phyloP scores from a whole-genome alignment of 2,113 vertebrate genomes.

The Illadopsis cleaveri region DNA sequence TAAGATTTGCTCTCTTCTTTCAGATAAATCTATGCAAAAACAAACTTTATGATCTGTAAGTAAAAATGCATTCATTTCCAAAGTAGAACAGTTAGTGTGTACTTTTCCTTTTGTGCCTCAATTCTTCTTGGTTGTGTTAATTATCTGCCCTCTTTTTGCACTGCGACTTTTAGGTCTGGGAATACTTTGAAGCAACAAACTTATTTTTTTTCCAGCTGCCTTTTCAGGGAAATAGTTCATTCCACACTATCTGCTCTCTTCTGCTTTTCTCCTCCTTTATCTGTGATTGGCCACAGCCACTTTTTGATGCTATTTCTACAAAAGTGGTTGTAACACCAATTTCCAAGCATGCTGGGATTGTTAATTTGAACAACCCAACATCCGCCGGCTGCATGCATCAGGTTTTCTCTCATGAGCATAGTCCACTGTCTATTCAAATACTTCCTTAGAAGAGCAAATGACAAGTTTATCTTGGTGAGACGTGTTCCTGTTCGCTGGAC shows the following conservation, averaged over 20 bases:
- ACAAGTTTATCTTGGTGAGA: conserved; percentile 9
- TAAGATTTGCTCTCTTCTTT: conserved; percentile 87
- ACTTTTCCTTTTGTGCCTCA: conserved; percentile 85
- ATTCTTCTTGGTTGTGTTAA: conserved; percentile 85
- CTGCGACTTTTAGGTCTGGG: conserved; percentile 85
- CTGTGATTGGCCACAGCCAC: conserved; percentile 86
- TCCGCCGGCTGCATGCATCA: conserved; percentile 84
- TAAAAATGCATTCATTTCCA: conserved; percentile 99
- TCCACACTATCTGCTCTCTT: conserved; percentile 84
- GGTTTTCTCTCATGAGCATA: conserved; percentile 89
- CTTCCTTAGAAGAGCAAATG: conserved; percentile 51
- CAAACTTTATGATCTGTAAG: conserved; percentile 89
- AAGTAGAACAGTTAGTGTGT: conserved; percentile 88
- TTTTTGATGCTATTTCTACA: conserved; percentile 74
- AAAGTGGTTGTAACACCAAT: conserved; percentile 86
- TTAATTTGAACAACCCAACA: conserved; percentile 86
- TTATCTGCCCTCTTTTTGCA: conserved; percentile 78
- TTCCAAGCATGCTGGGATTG: conserved; percentile 86
- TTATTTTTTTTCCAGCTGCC: conserved; percentile 74
- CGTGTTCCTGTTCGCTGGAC: background rate
- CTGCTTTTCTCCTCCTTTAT: conserved; percentile 83
- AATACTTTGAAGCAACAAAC: conserved; percentile 84
- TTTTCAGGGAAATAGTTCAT: conserved; percentile 85
- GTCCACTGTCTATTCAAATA: conserved; percentile 61
- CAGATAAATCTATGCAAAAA: conserved; percentile 85